These are phyloP conservation scores for Hesperia comma DNA, from an alignment of 2,888 invertebrate genomes.

Conservation along the genomic window DNA sequence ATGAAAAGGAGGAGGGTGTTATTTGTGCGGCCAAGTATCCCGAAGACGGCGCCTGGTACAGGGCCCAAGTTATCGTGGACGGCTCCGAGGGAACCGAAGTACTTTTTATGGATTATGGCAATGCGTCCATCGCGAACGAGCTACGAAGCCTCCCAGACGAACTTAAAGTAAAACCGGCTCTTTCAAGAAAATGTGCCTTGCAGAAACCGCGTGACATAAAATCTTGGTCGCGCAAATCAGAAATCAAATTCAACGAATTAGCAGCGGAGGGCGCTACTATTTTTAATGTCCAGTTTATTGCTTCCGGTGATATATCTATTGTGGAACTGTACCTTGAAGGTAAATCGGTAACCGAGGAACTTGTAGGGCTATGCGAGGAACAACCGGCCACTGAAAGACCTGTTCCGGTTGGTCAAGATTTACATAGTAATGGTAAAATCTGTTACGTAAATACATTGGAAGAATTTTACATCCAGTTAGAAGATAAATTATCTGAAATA, in stretches of 20 bases:
- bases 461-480: conserved; percentile 90
- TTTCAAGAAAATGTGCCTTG: conserved; percentile 86
- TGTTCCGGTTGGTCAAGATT: conserved; percentile 72
- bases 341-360: conserved; percentile 85
- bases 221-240: conserved; percentile 87
- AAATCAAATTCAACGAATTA: conserved; percentile 86
- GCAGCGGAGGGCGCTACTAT: conserved; percentile 88
- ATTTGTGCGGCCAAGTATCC: conserved; percentile 87
- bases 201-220: conserved; percentile 83
- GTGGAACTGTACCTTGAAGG: conserved; percentile 86
- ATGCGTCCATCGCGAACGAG: conserved; percentile 83
- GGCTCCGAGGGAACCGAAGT: conserved; percentile 85
- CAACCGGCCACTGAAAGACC: conserved; percentile 65
- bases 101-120: conserved; percentile 88
- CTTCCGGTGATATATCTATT: conserved; percentile 86
- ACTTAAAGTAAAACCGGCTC: conserved; percentile 82
- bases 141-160: conserved; percentile 85
- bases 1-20: conserved; percentile 74
- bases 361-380: conserved; percentile 81
- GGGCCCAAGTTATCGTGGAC: conserved; percentile 85
- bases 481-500: conserved; percentile 80
- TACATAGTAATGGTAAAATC: conserved; percentile 84
- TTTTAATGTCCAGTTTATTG: conserved; percentile 87
- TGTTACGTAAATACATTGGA: conserved; percentile 87
- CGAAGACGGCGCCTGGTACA: conserved; percentile 87